Evolutionary conservation across 2,797 vertebrate genomes (phyloP), one percentile per base, ranked within the genome.

Genomic region (Hephaestus fuliginosus): DNA sequence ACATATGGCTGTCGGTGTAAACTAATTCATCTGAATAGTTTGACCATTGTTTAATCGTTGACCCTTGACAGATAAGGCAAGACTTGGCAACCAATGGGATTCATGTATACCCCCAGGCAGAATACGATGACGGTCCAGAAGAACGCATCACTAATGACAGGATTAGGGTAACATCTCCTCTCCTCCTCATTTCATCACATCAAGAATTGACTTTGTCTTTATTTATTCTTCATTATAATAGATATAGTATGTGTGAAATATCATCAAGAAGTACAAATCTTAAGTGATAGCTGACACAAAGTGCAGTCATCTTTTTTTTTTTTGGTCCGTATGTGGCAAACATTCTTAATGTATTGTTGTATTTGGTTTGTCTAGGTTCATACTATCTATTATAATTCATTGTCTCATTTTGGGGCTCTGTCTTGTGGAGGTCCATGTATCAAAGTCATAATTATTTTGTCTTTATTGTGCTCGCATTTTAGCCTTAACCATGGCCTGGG

Each of bases 41-140:
- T 71, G 10, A 76, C 64, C 46, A 44, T 33, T 69, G 30, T 71
- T 85, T 61, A 41, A 66, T 52, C 41, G 74, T 48, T 76, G 30
- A 80, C 41, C 43, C 36, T 77, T 75, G 58, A 0, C 94, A 99
- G 98, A 98, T 99, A 94, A 97, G 97, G 87, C 93, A 96, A 70
- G 96, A 99, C 90, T 92, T 99, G 86, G 93, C 89, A 87, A 92
- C 92, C 76, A 95, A 98, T 0, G 91, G 95, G 66, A 98, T 99
- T 78, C 93, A 90, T 0, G 96, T 98, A 49, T 99, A 98, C 85
- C 98, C 98, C 0, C 98, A 98, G 93, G 96, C 94, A 76, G 96
- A 97, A 76, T 96, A 97, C 0, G 98, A 99, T 0, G 97, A 98
- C 74, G 97, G 99, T 53, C 58, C 94, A 0, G 97, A 97, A 1